These are phyloP conservation scores for Malurus melanocephalus DNA, from an alignment of 2,113 vertebrate genomes.

Conservation along the genomic window DNA sequence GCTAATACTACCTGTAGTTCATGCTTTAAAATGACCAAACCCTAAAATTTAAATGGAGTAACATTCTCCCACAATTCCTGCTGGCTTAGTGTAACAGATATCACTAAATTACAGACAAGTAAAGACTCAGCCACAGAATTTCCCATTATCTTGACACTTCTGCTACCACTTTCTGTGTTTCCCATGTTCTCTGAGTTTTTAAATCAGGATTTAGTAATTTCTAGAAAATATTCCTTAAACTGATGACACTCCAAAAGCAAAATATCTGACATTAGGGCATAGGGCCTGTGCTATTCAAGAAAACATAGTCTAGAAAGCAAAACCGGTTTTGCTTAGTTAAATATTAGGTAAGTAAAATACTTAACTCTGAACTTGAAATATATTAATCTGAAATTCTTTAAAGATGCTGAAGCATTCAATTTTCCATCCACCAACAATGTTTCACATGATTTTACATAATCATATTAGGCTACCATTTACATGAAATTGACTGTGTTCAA, in stretches of 20 bases:
- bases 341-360: background rate
- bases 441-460: background rate
- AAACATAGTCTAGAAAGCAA: background rate
- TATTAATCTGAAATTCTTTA: background rate
- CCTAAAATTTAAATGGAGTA: background rate
- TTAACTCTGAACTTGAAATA: background rate
- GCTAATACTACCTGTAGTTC: background rate
- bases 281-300: background rate
- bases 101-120: background rate
- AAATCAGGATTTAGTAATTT: background rate
- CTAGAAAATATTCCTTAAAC: background rate
- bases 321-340: background rate
- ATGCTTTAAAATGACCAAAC: background rate
- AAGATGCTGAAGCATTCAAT: background rate
- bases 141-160: background rate
- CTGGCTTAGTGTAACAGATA: background rate
- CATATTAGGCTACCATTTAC: background rate
- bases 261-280: background rate
- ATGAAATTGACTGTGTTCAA: background rate
- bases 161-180: background rate
- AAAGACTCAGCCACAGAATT: background rate
- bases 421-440: background rate
- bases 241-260: background rate
- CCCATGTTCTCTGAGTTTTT: background rate
- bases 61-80: background rate